Conservation (phyloP, 2,797 vertebrate genomes). For the Myotis myotis region DNA sequence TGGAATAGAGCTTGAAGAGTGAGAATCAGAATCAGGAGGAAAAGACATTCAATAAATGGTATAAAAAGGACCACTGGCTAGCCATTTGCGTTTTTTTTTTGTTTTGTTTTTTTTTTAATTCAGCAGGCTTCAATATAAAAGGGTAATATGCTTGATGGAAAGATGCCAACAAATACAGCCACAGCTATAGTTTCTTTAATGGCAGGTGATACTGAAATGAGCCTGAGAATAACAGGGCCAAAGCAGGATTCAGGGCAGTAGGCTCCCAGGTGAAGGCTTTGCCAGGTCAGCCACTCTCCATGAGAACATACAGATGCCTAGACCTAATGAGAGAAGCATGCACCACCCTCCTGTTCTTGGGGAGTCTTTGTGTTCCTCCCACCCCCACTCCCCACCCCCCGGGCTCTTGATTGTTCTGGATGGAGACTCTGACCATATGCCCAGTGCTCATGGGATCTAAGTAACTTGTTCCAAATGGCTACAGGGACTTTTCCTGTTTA, state of each 20-base stretch:
- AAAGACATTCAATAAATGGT: background rate
- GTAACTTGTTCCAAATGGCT: background rate
- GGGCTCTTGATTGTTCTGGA: background rate
- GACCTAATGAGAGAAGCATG: background rate
- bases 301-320: background rate
- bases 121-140: background rate
- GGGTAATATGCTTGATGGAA: background rate
- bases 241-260: background rate
- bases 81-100: background rate
- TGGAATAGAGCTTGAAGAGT: background rate
- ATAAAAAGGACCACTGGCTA: background rate
- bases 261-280: too few species aligned
- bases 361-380: background rate
- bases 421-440: background rate
- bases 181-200: background rate
- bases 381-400: rapidly evolving
- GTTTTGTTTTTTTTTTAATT: background rate
- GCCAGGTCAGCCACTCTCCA: background rate
- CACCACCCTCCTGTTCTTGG: background rate
- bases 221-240: background rate
- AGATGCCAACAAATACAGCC: background rate
- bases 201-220: background rate
- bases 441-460: background rate
- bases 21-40: background rate
- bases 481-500: background rate